Evolutionary conservation across 2,797 vertebrate species (phyloP).

Genomic region (Ctenopoma multispine): DNA sequence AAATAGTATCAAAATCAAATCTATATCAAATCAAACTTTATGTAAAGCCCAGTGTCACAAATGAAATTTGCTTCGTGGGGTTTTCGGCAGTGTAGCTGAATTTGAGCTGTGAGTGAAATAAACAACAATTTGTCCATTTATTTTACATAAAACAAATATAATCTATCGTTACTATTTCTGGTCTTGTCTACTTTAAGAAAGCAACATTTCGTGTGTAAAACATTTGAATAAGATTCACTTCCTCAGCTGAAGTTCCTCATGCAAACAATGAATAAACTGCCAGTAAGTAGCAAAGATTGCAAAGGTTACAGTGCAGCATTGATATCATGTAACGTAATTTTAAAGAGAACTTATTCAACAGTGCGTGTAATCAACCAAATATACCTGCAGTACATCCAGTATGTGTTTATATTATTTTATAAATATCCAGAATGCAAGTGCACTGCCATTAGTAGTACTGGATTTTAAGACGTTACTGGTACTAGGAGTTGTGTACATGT

Average conservation of each 20-base stretch:
- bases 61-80: too few relatives aligned
- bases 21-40: too few relatives aligned
- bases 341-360: constrained; percentile 1
- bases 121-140: not conserved
- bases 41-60: too few relatives aligned
- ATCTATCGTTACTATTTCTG: not conserved
- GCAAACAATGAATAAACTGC: constrained; percentile 9
- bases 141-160: not conserved
- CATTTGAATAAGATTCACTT: constrained; percentile 48
- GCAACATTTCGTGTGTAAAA: constrained; percentile 21
- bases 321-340: constrained; percentile 30
- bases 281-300: constrained; percentile 22
- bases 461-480: not conserved
- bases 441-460: not conserved
- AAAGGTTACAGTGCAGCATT: constrained; percentile 34
- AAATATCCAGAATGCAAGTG: too few relatives aligned
- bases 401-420: constrained; percentile 11
- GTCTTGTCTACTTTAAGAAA: not conserved
- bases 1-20: not conserved
- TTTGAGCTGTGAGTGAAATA: constrained; percentile 3
- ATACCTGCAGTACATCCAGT: not conserved
- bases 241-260: constrained; percentile 52
- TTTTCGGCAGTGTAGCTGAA: not conserved
- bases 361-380: constrained; percentile 1
- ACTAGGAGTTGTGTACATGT: not conserved